Base-by-base conservation (phyloP, 2,113 vertebrate genomes). In the Collichthys lucidus region DNA sequence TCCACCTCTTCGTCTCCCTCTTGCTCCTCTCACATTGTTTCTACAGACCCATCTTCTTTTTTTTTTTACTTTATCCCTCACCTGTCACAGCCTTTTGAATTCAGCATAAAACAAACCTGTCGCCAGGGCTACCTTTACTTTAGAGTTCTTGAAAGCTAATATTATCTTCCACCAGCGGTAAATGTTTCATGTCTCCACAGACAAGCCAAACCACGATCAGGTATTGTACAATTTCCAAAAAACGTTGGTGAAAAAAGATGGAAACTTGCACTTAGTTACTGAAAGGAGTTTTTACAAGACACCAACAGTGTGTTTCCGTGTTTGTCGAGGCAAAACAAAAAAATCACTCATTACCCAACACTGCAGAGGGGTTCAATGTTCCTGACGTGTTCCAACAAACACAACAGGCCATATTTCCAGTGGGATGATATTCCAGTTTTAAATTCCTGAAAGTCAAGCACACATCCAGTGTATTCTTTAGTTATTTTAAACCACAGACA, bases 401-500 rank as follows among this genome's bases (percentile, higher is more conserved):
- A 67, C 42, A 70, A 11, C 11, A 63, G 50, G 50, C 62, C 22
- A 8, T 17, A 35, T 81, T 68, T 35, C 29, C 66, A 71, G 1
- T 11, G 46, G 60, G 60, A 44, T 16, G 22, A 74, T 55, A 26
- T 19, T 76, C 26, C 60, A 2, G n/a, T 71, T 59, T 53, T 46
- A 59, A 55, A 40, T 65, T 46, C 40, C 50, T 61, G 42, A 42
- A 69, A 76, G 64, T 26, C 40, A 75, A 76, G 31, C 63, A 57
- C 42, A 35, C 14, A 44, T 22, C 20, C 26, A 40, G 20, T 65
- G 7, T 7, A 4, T 35, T 57, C n/a, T 11, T n/a, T 7, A 74
- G 44, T 20, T 49, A 55, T 77, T 85, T 71, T 53, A 17, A 69
- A 77, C 14, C n/a, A 29, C 11, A 76, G 12, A 71, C 59, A 65